phyloP scores from a whole-genome alignment of 2,888 invertebrate species.

The Patella pellucida region DNA sequence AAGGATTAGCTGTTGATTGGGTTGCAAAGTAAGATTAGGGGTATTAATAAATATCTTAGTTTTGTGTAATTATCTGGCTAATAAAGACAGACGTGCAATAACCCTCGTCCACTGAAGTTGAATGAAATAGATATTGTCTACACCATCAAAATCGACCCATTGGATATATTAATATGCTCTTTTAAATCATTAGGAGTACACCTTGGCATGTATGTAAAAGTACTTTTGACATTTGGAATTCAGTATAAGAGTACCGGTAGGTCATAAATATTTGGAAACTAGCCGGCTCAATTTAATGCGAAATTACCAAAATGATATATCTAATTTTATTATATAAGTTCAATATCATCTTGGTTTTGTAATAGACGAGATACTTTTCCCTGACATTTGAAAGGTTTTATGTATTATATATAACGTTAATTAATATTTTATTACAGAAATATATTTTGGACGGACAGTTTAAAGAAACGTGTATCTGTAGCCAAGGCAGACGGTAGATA shows the following conservation, averaged over 20 bases:
- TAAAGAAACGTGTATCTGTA: conserved; percentile 70
- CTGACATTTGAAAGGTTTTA: background rate
- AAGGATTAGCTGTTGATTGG: conserved; percentile 93
- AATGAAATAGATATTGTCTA: too few species aligned
- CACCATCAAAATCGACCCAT: too few species aligned
- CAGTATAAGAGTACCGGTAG: background rate
- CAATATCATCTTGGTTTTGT: too few species aligned
- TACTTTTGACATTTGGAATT: background rate
- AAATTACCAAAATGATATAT: background rate
- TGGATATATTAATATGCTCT: too few species aligned
- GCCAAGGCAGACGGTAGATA: conserved; percentile 71
- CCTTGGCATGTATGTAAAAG: background rate
- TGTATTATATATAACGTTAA: background rate
- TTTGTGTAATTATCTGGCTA: background rate
- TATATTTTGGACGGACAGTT: conserved; percentile 90
- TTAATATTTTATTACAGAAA: conserved; percentile 74
- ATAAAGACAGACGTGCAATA: too few species aligned
- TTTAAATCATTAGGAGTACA: background rate
- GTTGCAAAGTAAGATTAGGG: conserved; percentile 77
- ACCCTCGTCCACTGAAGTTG: too few species aligned
- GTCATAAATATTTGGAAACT: too few species aligned
- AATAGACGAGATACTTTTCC: too few species aligned
- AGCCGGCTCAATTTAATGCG: too few species aligned
- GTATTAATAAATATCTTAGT: background rate
- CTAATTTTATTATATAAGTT: too few species aligned